Evolutionary conservation across 2,888 invertebrate genomes (phyloP).

Genomic region (Balanococcus diminutus): DNA sequence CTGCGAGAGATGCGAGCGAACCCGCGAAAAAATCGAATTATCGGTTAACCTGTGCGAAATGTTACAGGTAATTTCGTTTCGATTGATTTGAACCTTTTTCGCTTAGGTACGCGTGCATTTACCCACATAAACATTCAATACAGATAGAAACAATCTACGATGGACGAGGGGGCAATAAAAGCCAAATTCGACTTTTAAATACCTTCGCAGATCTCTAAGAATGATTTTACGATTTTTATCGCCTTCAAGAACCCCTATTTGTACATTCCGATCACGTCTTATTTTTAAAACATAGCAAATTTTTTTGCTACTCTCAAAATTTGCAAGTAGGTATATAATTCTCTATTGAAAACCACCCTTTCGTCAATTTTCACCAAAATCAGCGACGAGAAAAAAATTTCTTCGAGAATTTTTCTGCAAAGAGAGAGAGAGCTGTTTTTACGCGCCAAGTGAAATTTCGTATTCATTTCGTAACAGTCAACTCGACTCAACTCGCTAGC

Average conservation of each 20-base stretch:
- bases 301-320: neutral
- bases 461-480: neutral
- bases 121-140: neutral
- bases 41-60: neutral
- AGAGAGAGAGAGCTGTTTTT: too few relatives aligned
- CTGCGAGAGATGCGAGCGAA: neutral
- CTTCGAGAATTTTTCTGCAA: neutral
- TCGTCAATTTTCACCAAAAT: too few relatives aligned
- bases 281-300: neutral
- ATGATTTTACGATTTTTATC: too few relatives aligned
- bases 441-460: neutral
- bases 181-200: too few relatives aligned
- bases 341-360: too few relatives aligned
- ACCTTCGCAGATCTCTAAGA: neutral
- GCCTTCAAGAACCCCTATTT: neutral
- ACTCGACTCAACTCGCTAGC: neutral
- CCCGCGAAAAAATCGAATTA: neutral
- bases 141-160: too few relatives aligned
- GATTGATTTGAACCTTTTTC: neutral
- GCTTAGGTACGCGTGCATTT: neutral
- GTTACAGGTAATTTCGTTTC: neutral
- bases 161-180: neutral
- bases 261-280: neutral
- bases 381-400: neutral
- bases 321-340: too few relatives aligned